Evolutionary conservation across 2,888 invertebrate genomes (phyloP), one percentile per base, ranked within the genome.

Genomic region (Candidula unifasciata): DNA sequence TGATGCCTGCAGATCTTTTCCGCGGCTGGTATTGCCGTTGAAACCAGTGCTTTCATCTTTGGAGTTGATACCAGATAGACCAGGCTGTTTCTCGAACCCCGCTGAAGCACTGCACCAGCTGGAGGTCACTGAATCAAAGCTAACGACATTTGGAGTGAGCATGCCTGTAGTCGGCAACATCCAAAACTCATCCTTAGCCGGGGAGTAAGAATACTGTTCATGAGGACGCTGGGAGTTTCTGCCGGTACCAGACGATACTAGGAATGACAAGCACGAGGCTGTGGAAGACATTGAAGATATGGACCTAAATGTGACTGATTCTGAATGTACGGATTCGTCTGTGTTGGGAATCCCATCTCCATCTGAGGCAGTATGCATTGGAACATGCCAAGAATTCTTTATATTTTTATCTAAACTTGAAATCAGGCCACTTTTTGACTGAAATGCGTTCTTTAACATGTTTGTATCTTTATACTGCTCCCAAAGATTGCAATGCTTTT

Each of bases 91-190:
- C 44, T 44, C n/a, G 10, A 52, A n/a, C 21, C 60, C 60, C 60
- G 18, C 24, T 13, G 54, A 74, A 21, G 68, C 79, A 0, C 66
- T 64, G 18, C 66, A 35, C 79, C 79, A 79, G 44, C 79, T 79
- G 18, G 79, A 79, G 13, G 79, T 79, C 0, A 52, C 30, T 30
- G 79, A 66, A 44, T 60, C 79, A 30, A 79, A 44, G 33, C 18
- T 30, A 27, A 21, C 27, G 1, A 8, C n/a, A 35, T n/a, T 16
- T 66, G 44, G 13, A 6, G 44, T n/a, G 21, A 21, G 27, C 68
- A 27, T 35, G 18, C 16, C 64, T 24, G 35, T 8, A 44, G 16
- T 54, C 13, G 30, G 21, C 10, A 10, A 30, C 8, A 30, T 8
- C 16, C 8, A 21, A 21, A 16, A 21, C 1, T 6, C 2, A 0